Conservation (phyloP, 2,888 invertebrate species). For the Parelbella ahira region DNA sequence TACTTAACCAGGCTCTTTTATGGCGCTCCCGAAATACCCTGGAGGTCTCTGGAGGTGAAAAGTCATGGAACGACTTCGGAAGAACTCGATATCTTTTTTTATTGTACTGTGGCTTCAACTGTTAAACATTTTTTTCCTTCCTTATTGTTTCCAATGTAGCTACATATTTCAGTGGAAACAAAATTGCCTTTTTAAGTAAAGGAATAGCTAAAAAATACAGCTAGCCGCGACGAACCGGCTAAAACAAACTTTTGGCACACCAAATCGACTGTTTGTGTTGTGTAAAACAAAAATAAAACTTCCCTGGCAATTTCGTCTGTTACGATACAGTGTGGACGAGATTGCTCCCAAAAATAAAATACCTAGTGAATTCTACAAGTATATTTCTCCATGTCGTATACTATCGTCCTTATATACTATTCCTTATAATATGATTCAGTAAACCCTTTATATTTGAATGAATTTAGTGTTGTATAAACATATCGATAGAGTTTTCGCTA, state of each 20-base stretch:
- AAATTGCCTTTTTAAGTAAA: too few relatives aligned
- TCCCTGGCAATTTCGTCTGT: constrained; percentile 13
- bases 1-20: constrained; percentile 6
- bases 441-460: too few relatives aligned
- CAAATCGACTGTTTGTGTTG: constrained; percentile 18
- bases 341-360: too few relatives aligned
- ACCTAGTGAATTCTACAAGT: too few relatives aligned
- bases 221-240: neutral
- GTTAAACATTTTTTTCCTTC: constrained; percentile 1
- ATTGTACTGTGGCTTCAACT: neutral
- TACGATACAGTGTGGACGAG: too few relatives aligned
- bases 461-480: too few relatives aligned
- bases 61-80: neutral
- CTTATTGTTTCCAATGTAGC: neutral
- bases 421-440: too few relatives aligned
- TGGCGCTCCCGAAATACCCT: constrained; percentile 10
- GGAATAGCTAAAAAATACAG: constrained; percentile 7
- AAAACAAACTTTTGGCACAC: constrained; percentile 20
- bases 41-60: constrained; percentile 8
- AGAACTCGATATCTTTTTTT: constrained; percentile 6
- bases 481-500: too few relatives aligned
- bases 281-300: constrained; percentile 19
- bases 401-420: too few relatives aligned
- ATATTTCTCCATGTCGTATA: too few relatives aligned
- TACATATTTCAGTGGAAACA: too few relatives aligned